Base-by-base conservation (phyloP, 2,888 invertebrate species). In the Eristalis pertinax region DNA sequence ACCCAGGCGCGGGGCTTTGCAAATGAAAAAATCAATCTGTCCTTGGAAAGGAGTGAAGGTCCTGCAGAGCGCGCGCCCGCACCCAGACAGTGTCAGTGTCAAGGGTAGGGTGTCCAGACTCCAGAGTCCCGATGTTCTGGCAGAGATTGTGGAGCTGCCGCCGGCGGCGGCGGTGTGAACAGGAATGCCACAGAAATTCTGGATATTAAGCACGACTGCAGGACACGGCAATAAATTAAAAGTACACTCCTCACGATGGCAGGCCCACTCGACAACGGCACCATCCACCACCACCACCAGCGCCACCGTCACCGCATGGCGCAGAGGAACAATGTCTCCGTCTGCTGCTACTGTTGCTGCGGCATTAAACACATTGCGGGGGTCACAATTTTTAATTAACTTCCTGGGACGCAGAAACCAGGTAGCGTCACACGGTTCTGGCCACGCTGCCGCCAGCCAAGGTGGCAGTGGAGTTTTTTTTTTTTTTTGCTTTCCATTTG, bases 381-480 rank as follows among this genome's bases (percentile, higher is more conserved):
- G 87, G 84, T 87, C 79, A 80, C 87, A 79, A 84, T 84, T 87
- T 87, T 87, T 87, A 87, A 87, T 87, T 84, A 87, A 87, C 87
- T 87, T 84, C 79, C 68, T 70, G 78, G 83, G 70, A 83, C 75
- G 50, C 62, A 22, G 60, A 79, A 62, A 67, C 72, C 69, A 22
- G 63, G 38, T 63, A 60, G 13, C 76, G 38, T 29, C 38, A 65
- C n/a, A 65, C 60, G 35, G 41, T 64, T 56, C 64, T 41, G 32
- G 26, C 62, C 43, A 32, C 76, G 65, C 70, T 74, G 75, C 76
- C 63, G 43, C 65, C 38, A 70, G 65, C 63, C 63, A 78, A 78
- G 73, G 76, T 68, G 80, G 70, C 50, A 58, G 60, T 68, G 56
- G 75, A 41, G 38, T 35, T 60, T 65, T 67, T 26, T n/a, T 19